Percentiles rank a stretch among this genome's conserved stretches.
phyloP scores from a whole-genome alignment of 2,888 invertebrate species.

The Erebia epiphron region DNA sequence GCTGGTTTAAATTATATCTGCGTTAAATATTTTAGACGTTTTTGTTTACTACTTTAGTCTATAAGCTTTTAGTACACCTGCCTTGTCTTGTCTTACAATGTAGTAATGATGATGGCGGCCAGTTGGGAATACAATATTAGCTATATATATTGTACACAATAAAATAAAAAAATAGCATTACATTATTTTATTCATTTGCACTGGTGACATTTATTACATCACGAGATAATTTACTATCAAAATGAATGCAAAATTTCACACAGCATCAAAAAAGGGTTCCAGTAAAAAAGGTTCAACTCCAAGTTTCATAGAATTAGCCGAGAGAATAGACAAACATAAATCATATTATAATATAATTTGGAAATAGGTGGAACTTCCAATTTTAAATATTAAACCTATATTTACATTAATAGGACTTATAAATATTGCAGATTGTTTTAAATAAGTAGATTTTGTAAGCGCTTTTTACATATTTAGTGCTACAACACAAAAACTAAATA shows the following conservation, averaged over 20 bases:
- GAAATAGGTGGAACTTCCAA: slow-evolving; percentile 69
- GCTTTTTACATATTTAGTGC: slow-evolving; percentile 45
- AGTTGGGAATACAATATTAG: neutral
- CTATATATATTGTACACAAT: slow-evolving; percentile 9
- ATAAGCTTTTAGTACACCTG: no score
- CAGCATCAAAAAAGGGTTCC: slow-evolving; percentile 30
- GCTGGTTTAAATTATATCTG: no score
- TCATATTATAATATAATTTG: slow-evolving; percentile 36
- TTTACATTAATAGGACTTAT: slow-evolving; percentile 75
- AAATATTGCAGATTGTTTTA: slow-evolving; percentile 52
- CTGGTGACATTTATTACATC: slow-evolving; percentile 50
- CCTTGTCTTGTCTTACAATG: no score
- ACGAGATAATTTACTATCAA: slow-evolving; percentile 25
- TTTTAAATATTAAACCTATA: slow-evolving; percentile 80
- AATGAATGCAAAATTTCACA: slow-evolving; percentile 30
- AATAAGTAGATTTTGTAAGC: slow-evolving; percentile 58
- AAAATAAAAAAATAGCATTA: slow-evolving; percentile 50
- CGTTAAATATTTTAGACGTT: no score
- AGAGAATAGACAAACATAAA: slow-evolving; percentile 42
- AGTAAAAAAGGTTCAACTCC: slow-evolving; percentile 45
- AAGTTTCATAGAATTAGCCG: slow-evolving; percentile 44
- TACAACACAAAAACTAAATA: slow-evolving; percentile 1
- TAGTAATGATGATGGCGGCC: neutral
- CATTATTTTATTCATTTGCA: slow-evolving; percentile 69
- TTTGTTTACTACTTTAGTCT: no score